Percentiles rank a stretch among this genome's conserved stretches.
Evolutionary conservation across 2,888 invertebrate genomes (phyloP).

Genomic region (Andrena flavipes): DNA sequence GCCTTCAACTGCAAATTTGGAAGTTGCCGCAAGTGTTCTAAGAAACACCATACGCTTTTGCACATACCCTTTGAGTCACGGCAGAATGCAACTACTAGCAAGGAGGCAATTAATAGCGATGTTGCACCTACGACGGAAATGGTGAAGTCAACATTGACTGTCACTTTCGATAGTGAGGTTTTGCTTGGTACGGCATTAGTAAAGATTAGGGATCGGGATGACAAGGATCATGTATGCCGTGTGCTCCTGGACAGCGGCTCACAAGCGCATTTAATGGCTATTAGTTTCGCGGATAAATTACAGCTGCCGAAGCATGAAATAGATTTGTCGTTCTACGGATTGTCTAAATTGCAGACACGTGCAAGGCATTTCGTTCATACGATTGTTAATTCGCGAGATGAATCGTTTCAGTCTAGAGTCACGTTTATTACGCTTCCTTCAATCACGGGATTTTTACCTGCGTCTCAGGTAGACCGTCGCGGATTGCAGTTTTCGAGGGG

Average conservation of each 20-base stretch:
- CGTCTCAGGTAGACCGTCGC: too few species aligned
- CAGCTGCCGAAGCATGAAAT: neutral
- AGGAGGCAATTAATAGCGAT: neutral
- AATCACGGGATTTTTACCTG: constrained; percentile 7
- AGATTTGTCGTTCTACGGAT: neutral
- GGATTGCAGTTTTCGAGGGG: neutral
- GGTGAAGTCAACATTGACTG: neutral
- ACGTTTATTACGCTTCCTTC: constrained; percentile 1
- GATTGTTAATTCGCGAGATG: neutral
- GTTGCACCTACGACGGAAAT: too few species aligned
- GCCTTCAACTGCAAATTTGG: neutral
- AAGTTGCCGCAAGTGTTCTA: constrained; percentile 4
- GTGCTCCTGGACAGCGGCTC: constrained; percentile 9
- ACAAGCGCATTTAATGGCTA: constrained; percentile 16
- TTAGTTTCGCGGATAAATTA: neutral
- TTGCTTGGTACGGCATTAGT: constrained; percentile 22
- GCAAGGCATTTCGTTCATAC: neutral
- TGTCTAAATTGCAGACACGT: neutral
- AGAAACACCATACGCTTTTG: constrained; percentile 14
- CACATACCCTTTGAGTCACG: neutral
- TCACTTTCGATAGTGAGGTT: neutral
- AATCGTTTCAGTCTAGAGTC: neutral
- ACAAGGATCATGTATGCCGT: neutral
- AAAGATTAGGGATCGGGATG: neutral
- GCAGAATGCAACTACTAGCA: neutral